Percentiles rank a stretch among this genome's conserved stretches.
These are phyloP conservation scores for Craseonycteris thonglongyai DNA, from an alignment of 2,113 vertebrate species.

Conservation along the genomic window DNA sequence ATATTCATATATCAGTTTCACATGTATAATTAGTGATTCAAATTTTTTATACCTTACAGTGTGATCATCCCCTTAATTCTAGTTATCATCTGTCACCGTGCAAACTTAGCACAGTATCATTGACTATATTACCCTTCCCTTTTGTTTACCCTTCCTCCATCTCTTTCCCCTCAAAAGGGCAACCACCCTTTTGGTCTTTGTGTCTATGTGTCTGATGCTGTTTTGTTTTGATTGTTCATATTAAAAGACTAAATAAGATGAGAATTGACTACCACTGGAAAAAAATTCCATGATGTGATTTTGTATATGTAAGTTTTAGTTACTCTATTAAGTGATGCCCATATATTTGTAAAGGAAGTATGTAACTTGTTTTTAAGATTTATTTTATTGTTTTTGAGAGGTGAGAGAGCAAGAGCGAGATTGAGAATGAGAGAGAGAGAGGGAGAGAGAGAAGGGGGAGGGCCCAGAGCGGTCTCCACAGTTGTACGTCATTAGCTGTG, in stretches of 20 bases:
- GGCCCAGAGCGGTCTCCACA: too few species aligned
- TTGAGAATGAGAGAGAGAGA: too few species aligned
- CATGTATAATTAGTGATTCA: neutral
- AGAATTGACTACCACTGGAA: neutral
- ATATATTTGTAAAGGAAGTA: neutral
- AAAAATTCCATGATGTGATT: neutral
- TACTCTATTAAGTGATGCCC: neutral
- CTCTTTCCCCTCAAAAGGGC: neutral
- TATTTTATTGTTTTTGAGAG: too few species aligned
- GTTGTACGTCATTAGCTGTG: too few species aligned
- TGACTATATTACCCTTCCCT: neutral
- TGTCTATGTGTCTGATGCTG: neutral
- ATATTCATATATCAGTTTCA: neutral
- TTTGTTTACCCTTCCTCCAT: neutral
- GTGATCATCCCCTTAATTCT: too few species aligned
- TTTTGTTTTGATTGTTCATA: neutral
- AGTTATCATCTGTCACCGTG: neutral
- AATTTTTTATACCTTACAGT: neutral
- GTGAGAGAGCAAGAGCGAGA: too few species aligned
- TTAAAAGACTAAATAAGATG: neutral
- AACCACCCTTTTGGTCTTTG: neutral
- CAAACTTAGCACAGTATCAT: neutral
- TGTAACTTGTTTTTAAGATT: too few species aligned
- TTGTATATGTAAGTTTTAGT: neutral
- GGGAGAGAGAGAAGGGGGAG: too few species aligned